Percentiles rank a stretch among this genome's conserved stretches.
Conservation (phyloP, 2,888 invertebrate species). For the Ptychoptera albimana region DNA sequence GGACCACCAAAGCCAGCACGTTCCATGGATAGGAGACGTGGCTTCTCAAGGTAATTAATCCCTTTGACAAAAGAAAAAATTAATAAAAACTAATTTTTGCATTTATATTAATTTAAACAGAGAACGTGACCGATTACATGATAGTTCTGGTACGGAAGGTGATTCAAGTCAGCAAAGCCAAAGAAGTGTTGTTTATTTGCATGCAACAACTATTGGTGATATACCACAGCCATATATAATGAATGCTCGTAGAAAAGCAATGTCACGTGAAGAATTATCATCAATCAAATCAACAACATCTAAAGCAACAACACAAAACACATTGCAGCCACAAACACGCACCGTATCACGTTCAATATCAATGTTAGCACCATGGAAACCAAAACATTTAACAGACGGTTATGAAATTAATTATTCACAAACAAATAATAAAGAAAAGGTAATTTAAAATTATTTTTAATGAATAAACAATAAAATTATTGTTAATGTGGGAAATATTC, state of each 20-base stretch:
- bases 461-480: background rate
- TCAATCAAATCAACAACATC: constrained; percentile 27
- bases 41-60: constrained; percentile 15
- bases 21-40: constrained; percentile 19
- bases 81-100: background rate
- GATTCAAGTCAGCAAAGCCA: constrained; percentile 68
- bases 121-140: constrained; percentile 27
- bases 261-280: constrained; percentile 60
- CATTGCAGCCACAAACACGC: constrained; percentile 36
- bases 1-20: constrained; percentile 31
- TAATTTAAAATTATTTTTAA: constrained; percentile 14
- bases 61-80: too few species aligned
- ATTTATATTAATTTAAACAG: constrained; percentile 12
- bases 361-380: constrained; percentile 72
- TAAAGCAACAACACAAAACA: constrained; percentile 16
- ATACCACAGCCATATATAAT: constrained; percentile 59
- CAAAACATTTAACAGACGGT: constrained; percentile 52
- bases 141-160: constrained; percentile 48
- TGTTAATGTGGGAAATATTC: background rate
- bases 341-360: constrained; percentile 67
- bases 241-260: constrained; percentile 39
- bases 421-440: constrained; percentile 21
- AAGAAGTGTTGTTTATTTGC: constrained; percentile 68
- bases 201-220: constrained; percentile 76
- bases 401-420: constrained; percentile 69